phyloP scores from a whole-genome alignment of 2,113 vertebrate species.

The Chauna torquata region DNA sequence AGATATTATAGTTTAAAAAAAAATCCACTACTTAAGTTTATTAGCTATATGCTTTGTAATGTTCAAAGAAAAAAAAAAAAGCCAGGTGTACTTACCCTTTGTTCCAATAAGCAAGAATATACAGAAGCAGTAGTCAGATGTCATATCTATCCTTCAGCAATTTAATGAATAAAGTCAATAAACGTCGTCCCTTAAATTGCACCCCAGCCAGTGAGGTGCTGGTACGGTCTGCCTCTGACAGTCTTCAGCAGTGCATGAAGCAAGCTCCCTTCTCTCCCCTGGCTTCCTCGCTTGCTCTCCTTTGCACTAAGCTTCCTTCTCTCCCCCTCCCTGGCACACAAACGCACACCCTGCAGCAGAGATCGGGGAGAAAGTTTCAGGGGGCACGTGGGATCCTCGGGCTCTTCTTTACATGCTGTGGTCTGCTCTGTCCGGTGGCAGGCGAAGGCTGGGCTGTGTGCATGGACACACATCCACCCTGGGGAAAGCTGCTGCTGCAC shows the following conservation, averaged over 20 bases:
- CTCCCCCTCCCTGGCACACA: background rate
- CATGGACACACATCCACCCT: background rate
- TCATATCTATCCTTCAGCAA: constrained; percentile 67
- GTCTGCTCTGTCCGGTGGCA: background rate
- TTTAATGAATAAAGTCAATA: constrained; percentile 34
- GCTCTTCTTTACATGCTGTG: background rate
- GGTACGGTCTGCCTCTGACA: constrained; percentile 47
- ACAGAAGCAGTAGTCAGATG: constrained; percentile 61
- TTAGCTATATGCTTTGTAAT: background rate
- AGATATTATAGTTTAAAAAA: background rate
- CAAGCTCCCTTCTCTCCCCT: constrained; percentile 10
- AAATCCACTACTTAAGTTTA: background rate
- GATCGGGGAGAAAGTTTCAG: constrained; percentile 49
- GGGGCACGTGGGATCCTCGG: constrained; percentile 2
- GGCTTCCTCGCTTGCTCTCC: background rate
- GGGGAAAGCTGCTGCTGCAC: background rate
- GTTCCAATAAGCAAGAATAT: constrained; percentile 69
- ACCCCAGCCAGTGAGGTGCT: constrained; percentile 12
- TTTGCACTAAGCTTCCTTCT: background rate
- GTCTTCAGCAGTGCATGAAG: constrained; percentile 34
- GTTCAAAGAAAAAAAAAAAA: background rate
- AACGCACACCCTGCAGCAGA: background rate
- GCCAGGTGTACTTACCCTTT: constrained; percentile 73
- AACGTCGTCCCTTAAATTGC: constrained; percentile 2
- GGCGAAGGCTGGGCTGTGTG: background rate